These are phyloP conservation scores for Pteromalus puparum DNA, from an alignment of 1,140 invertebrate genomes.

Conservation along the genomic window DNA sequence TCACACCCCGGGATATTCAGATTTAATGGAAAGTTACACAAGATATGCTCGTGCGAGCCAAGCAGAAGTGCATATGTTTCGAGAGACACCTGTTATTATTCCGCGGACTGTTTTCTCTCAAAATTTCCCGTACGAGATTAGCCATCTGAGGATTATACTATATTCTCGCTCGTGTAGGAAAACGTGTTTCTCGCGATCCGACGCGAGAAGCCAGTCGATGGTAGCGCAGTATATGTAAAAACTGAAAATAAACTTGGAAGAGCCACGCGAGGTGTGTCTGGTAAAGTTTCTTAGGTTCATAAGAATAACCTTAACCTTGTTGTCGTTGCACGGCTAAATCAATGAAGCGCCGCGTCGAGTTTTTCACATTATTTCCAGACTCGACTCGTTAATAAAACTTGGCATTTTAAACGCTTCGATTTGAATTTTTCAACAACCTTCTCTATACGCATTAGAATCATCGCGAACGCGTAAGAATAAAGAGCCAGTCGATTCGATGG, in stretches of 20 bases:
- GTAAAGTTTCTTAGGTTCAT: not conserved
- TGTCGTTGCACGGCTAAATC: not conserved
- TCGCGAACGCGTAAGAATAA: too few species aligned
- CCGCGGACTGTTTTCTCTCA: not conserved
- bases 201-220: too few species aligned
- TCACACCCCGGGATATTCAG: constrained; percentile 18
- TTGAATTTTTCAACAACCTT: too few species aligned
- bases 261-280: not conserved
- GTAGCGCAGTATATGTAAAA: too few species aligned
- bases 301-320: constrained; percentile 5
- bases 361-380: too few species aligned
- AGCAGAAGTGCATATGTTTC: not conserved
- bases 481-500: too few species aligned
- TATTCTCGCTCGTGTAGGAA: too few species aligned
- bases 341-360: not conserved
- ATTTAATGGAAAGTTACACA: constrained; percentile 44
- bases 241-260: not conserved
- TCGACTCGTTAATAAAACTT: too few species aligned
- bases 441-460: too few species aligned
- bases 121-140: not conserved
- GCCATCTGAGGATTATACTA: not conserved
- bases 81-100: not conserved
- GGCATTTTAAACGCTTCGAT: too few species aligned
- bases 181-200: not conserved
- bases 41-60: not conserved